Percentiles rank a stretch among this genome's conserved stretches.
phyloP scores from a whole-genome alignment of 2,797 vertebrate species.

The Chromobotia macracanthus region DNA sequence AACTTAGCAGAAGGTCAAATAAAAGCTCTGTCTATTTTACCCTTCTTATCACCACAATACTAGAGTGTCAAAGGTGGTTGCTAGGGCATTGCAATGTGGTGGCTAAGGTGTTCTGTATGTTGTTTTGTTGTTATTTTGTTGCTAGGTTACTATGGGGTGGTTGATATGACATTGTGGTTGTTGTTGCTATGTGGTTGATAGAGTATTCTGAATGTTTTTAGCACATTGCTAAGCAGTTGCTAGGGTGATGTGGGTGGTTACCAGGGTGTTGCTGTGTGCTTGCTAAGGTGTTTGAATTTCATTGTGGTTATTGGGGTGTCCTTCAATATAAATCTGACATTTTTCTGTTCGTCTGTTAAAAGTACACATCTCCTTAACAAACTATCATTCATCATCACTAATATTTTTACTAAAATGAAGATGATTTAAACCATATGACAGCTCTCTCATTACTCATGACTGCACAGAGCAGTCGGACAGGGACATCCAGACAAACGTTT shows the following conservation, averaged over 20 bases:
- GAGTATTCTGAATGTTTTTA: too few relatives aligned
- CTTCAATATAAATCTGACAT: too few relatives aligned
- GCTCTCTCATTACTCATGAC: neutral
- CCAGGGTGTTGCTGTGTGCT: neutral
- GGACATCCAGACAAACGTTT: conserved; percentile 4
- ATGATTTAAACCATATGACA: neutral
- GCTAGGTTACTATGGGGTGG: too few relatives aligned
- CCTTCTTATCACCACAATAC: neutral
- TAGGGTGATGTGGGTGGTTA: too few relatives aligned
- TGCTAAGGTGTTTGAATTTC: too few relatives aligned
- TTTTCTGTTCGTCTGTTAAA: too few relatives aligned
- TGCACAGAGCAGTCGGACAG: conserved; percentile 8
- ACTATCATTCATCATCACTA: conserved; percentile 5
- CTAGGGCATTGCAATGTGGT: neutral
- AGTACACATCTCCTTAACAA: neutral
- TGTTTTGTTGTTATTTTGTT: too few relatives aligned
- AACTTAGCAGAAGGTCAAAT: conserved; percentile 47
- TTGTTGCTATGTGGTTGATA: conserved; percentile 8
- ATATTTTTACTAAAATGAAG: conserved; percentile 7
- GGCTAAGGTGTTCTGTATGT: neutral
- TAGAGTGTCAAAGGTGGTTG: too few relatives aligned
- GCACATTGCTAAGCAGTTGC: too few relatives aligned
- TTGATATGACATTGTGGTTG: too few relatives aligned
- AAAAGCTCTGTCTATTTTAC: conserved; percentile 32
- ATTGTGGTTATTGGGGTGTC: too few relatives aligned